Conservation (phyloP, 2,888 invertebrate genomes). For the Podotricha telesiphe region DNA sequence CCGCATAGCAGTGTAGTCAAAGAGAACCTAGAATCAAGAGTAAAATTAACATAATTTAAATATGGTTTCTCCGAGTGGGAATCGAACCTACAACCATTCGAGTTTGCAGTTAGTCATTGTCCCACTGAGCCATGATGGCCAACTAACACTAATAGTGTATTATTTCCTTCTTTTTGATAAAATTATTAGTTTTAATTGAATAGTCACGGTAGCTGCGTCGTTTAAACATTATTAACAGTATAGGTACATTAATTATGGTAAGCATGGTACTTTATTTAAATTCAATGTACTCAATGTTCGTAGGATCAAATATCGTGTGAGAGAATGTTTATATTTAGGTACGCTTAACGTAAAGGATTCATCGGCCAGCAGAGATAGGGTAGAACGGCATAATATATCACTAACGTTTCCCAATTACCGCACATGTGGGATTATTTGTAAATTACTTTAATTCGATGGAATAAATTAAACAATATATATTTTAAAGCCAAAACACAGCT, state of each 20-base stretch:
- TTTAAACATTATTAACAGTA: background rate
- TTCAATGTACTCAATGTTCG: background rate
- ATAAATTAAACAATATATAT: no score
- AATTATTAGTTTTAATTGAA: background rate
- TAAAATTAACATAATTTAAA: no score
- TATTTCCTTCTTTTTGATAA: background rate
- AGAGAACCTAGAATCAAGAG: no score
- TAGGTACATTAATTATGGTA: slow-evolving; percentile 1
- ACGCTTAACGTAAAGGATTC: no score
- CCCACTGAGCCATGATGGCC: no score
- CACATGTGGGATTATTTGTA: background rate
- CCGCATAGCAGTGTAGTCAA: no score
- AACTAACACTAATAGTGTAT: background rate
- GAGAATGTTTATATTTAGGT: background rate
- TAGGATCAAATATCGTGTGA: background rate
- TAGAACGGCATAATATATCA: no score
- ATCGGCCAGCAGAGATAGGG: background rate
- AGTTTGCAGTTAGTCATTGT: no score
- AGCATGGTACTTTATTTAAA: background rate
- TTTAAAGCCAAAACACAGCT: no score
- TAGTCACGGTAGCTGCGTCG: background rate
- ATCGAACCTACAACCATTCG: no score
- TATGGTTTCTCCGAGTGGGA: no score
- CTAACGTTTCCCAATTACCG: no score
- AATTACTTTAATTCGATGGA: background rate